Conservation (phyloP, 2,888 invertebrate species). For the Laothoe populi region DNA sequence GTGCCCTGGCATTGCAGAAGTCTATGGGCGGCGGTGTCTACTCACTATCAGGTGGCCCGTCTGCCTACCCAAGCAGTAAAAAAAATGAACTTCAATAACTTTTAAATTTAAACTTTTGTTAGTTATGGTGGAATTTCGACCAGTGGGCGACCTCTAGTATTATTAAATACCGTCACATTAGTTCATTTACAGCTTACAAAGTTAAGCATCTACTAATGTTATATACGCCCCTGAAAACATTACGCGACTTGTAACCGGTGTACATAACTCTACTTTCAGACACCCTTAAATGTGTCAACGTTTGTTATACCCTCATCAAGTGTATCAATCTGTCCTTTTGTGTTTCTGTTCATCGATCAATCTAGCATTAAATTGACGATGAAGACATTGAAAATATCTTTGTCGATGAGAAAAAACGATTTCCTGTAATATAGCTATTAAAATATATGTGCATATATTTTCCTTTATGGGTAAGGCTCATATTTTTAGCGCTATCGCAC, state of each 20-base stretch:
- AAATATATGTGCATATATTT: neutral
- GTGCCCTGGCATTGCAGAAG: too few relatives aligned
- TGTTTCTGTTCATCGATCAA: conserved; percentile 6
- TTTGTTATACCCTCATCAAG: conserved; percentile 25
- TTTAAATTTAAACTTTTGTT: too few relatives aligned
- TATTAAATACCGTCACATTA: too few relatives aligned
- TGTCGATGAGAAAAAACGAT: neutral
- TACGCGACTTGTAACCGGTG: neutral
- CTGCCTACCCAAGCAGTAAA: too few relatives aligned
- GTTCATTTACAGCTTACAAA: too few relatives aligned
- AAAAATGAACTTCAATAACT: too few relatives aligned
- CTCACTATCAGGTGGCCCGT: too few relatives aligned
- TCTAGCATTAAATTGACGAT: conserved; percentile 13
- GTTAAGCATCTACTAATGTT: too few relatives aligned
- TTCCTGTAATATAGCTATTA: neutral
- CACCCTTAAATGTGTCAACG: conserved; percentile 22
- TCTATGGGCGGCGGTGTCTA: too few relatives aligned
- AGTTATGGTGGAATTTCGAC: too few relatives aligned
- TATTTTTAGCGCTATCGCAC: too few relatives aligned
- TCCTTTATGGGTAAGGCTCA: neutral
- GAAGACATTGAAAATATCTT: neutral
- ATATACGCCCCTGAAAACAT: neutral
- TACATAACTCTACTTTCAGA: conserved; percentile 5
- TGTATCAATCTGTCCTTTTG: conserved; percentile 24
- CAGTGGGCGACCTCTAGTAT: too few relatives aligned